Evolutionary conservation across 2,797 vertebrate genomes (phyloP), one percentile per base, ranked within the genome.

Genomic region (Myotis daubentonii): DNA sequence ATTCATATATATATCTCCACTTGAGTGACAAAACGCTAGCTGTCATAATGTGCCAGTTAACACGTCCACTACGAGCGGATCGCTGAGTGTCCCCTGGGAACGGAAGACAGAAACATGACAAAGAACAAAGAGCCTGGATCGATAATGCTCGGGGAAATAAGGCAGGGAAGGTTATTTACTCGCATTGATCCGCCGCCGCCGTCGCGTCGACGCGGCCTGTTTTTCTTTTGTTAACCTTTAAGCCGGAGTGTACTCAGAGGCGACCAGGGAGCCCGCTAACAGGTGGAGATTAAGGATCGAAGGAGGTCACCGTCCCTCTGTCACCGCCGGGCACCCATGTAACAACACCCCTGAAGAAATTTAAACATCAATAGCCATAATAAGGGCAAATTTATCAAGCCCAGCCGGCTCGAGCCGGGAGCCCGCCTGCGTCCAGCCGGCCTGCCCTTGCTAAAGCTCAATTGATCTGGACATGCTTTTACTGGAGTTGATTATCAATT

Each of bases 151-250:
- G 99, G 99, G 98, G 99, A 99, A 99, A 99, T 99, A 99, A 99
- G 99, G 99, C 99, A 99, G 99, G 99, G 99, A 99, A 99, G 99
- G 99, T 99, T 99, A 99, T 99, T 99, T 99, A 99, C 99, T 99
- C 98, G 99, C 99, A 99, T 99, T 99, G 99, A 99, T 99, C 99
- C 97, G 98, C 98, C 99, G 99, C 99, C 98, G 98, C 98, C 96
- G 97, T 98, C 98, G 97, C 98, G 98, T 99, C 99, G 99, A 99
- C 98, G 98, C 98, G 98, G 98, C 98, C 99, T 99, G 99, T 99
- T 99, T 99, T 99, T 99, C 99, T 99, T 99, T 99, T 99, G 99
- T 99, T 99, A 99, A 99, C 99, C 99, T 99, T 99, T 99, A 99
- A 99, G 99, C 99, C 98, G 97, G 98, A 99, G 99, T 99, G 98